Evolutionary conservation across 2,797 vertebrate species (phyloP).

Genomic region (Spatula clypeata): DNA sequence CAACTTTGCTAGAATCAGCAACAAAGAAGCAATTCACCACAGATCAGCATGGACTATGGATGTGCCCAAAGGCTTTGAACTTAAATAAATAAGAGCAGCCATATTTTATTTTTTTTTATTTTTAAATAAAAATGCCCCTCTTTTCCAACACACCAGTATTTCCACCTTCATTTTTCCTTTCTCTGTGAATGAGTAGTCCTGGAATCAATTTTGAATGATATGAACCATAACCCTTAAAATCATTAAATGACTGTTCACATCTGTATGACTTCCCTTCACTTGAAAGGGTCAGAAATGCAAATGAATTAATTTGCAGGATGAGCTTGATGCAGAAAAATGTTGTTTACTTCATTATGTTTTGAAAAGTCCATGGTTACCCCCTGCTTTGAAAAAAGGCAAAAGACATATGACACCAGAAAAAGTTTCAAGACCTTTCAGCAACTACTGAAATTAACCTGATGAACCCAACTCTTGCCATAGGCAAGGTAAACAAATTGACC

Average conservation of each 20-base stretch:
- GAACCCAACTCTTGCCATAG: slow-evolving; percentile 53
- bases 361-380: slow-evolving; percentile 47
- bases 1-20: slow-evolving; percentile 24
- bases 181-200: neutral
- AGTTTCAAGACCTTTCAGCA: slow-evolving; percentile 39
- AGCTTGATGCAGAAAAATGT: slow-evolving; percentile 58
- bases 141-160: neutral
- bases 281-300: slow-evolving; percentile 69
- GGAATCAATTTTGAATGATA: slow-evolving; percentile 16
- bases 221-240: slow-evolving; percentile 35
- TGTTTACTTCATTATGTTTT: slow-evolving; percentile 62
- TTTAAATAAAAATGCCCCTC: neutral
- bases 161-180: neutral
- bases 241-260: slow-evolving; percentile 22
- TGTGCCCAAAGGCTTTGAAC: slow-evolving; percentile 18
- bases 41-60: neutral
- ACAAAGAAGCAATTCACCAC: slow-evolving; percentile 50
- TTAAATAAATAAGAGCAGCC: slow-evolving; percentile 32
- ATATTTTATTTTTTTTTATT: neutral
- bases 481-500: slow-evolving; percentile 69
- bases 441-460: slow-evolving; percentile 59
- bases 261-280: slow-evolving; percentile 33
- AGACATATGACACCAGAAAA: slow-evolving; percentile 42
- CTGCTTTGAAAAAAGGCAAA: neutral
- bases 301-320: slow-evolving; percentile 62